Percentiles rank a stretch among this genome's conserved stretches.
These are phyloP conservation scores for Himalopsyche phryganea DNA, from an alignment of 1,140 invertebrate genomes.

Conservation along the genomic window DNA sequence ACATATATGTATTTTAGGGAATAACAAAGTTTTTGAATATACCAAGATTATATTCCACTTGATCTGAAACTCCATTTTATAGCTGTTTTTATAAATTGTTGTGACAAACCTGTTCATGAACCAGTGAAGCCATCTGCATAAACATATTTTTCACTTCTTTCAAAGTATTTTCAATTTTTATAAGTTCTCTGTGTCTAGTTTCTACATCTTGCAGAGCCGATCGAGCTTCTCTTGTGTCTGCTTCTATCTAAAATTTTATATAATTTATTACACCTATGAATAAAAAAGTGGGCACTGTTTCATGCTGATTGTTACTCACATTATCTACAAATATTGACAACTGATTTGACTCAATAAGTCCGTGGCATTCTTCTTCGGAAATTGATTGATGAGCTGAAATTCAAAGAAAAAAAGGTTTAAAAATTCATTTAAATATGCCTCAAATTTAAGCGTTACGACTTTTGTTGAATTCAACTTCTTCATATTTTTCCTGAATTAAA, in stretches of 20 bases:
- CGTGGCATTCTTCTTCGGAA: constrained; percentile 55
- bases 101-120: constrained; percentile 75
- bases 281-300: neutral
- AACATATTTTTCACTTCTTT: constrained; percentile 81
- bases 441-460: too few species aligned
- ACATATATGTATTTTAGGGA: too few species aligned
- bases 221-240: constrained; percentile 76
- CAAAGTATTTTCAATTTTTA: constrained; percentile 79
- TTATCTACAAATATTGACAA: constrained; percentile 60
- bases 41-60: too few species aligned
- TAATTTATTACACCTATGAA: neutral
- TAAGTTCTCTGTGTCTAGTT: constrained; percentile 76
- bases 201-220: constrained; percentile 78
- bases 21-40: too few species aligned
- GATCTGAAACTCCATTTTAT: too few species aligned
- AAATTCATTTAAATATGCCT: too few species aligned
- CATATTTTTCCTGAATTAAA: too few species aligned
- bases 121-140: constrained; percentile 70
- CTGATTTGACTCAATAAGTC: constrained; percentile 53
- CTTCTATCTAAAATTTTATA: constrained; percentile 61
- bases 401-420: too few species aligned
- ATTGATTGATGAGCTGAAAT: constrained; percentile 54
- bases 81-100: too few species aligned
- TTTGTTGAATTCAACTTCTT: too few species aligned
- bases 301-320: constrained; percentile 55